Conservation (phyloP, 2,797 vertebrate species). For the Chelonia mydas region DNA sequence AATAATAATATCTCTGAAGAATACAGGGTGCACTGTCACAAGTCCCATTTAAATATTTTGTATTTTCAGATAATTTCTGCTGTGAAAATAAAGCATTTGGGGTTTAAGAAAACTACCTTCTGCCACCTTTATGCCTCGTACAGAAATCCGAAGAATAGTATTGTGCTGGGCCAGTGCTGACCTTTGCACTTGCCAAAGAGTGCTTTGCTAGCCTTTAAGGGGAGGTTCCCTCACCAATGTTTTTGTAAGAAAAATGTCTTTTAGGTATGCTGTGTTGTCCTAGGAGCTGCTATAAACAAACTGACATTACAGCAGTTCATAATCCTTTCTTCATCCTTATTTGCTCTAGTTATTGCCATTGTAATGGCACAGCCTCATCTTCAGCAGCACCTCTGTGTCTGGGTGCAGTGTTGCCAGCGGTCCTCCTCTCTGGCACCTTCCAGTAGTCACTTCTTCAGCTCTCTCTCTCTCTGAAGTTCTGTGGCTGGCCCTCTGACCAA, state of each 20-base stretch:
- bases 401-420: too few species aligned
- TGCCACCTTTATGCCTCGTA: too few species aligned
- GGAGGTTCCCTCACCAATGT: not conserved
- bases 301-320: not conserved
- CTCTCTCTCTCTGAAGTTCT: too few species aligned
- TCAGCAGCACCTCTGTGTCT: too few species aligned
- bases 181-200: not conserved
- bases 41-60: not conserved
- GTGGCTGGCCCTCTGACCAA: too few species aligned
- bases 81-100: not conserved
- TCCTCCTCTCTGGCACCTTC: too few species aligned
- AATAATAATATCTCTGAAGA: too few species aligned
- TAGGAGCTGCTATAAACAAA: not conserved
- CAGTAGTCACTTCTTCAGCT: too few species aligned
- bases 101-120: not conserved
- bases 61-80: not conserved
- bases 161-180: not conserved
- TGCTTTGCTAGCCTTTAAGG: not conserved
- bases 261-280: not conserved
- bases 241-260: not conserved
- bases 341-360: not conserved
- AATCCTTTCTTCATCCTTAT: not conserved
- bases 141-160: not conserved
- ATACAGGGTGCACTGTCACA: too few species aligned
- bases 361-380: too few species aligned